phyloP scores from a whole-genome alignment of 2,113 vertebrate genomes.

The Prolemur simus region DNA sequence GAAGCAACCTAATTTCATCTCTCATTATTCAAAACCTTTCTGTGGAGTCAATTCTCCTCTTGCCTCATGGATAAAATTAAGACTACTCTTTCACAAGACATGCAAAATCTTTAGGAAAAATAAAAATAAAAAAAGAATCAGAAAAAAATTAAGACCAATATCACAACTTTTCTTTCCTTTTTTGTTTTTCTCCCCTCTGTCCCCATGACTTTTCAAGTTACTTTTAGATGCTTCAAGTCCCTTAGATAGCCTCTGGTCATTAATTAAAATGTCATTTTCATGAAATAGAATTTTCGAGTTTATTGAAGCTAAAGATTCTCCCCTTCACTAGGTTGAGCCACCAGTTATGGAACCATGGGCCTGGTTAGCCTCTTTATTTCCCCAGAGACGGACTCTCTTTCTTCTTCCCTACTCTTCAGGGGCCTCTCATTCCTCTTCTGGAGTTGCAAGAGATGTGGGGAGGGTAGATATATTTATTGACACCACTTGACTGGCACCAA shows the following conservation, averaged over 20 bases:
- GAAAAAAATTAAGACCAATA: too few species aligned
- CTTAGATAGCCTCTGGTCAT: neutral
- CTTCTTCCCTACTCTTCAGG: neutral
- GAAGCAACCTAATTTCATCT: neutral
- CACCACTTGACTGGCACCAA: neutral
- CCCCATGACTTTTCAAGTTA: neutral
- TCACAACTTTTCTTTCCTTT: too few species aligned
- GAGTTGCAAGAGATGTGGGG: neutral
- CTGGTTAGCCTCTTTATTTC: neutral
- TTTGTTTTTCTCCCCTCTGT: too few species aligned
- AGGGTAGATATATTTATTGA: neutral
- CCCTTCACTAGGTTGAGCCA: neutral
- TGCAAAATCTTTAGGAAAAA: too few species aligned
- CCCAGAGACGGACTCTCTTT: neutral
- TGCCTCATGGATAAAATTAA: neutral
- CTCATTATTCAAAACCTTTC: neutral
- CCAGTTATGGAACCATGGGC: neutral
- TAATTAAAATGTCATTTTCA: constrained; percentile 6
- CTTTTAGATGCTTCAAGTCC: neutral
- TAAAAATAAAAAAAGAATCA: too few species aligned
- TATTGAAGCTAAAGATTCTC: neutral
- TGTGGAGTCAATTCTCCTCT: neutral
- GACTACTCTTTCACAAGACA: neutral
- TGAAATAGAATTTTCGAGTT: neutral
- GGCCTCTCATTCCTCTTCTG: neutral